Base-by-base conservation (phyloP, 2,888 invertebrate genomes). In the Metopia argyrocephala region DNA sequence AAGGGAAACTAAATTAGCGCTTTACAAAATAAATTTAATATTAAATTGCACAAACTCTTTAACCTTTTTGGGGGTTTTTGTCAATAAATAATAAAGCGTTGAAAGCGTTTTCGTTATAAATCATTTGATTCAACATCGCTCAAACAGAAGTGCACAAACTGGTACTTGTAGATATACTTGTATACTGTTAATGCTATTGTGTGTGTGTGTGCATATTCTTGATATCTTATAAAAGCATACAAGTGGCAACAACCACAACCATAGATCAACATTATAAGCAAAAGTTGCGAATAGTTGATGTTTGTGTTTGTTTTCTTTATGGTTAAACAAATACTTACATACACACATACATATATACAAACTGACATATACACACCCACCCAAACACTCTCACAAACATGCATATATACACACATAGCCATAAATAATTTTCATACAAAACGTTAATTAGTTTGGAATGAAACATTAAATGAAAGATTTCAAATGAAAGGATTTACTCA, bases 221-320 rank as follows among this genome's bases (percentile, higher is more conserved):
- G 23, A 28, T 12, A 3, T 12, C 31, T 12, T 4, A 3, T 15
- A 12, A 9, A 57, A 46, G 23, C 59, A 54, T 18, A 38, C 64
- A 62, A 48, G 38, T 38, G 52, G 12, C 38, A 68, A 69, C 21
- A 28, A 65, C 73, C 76, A 45, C 69, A 78, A 57, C 70, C 59
- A 70, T 65, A 69, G 52, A 66, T 78, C 78, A 81, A 78, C 69
- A 74, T 61, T 71, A 50, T 20, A 38, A 57, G 69, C 69, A 66
- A 74, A 50, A 81, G 59, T 66, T 81, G 48, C 48, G 28, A 78
- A 61, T 70, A 69, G 59, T 74, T 65, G 28, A 31, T 66, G 68
- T 74, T 64, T 71, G 62, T 68, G 57, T 80, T 62, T 21, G 48
- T 71, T 48, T 62, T 45, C 25, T 46, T 9, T 59, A 61, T 28